phyloP scores from a whole-genome alignment of 2,797 vertebrate species.

The Myioborus melanocephalus region DNA sequence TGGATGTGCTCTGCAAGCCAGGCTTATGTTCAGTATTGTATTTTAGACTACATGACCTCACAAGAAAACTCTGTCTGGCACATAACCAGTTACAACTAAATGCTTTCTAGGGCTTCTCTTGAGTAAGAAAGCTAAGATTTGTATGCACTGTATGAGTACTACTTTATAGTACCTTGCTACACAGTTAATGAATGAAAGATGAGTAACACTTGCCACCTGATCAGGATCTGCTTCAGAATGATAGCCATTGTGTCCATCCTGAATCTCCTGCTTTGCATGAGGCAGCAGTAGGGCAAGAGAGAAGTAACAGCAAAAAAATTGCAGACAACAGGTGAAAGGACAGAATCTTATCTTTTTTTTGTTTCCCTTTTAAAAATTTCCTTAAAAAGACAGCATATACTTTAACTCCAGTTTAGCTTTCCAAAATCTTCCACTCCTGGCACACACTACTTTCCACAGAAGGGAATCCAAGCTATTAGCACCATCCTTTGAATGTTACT shows the following conservation, averaged over 20 bases:
- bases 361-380: not conserved
- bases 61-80: not conserved
- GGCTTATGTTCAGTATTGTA: not conserved
- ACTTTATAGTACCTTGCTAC: slow-evolving; percentile 43
- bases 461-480: not conserved
- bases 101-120: not conserved
- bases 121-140: not conserved
- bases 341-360: slow-evolving; percentile 55
- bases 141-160: slow-evolving; percentile 31
- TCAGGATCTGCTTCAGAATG: slow-evolving; percentile 86
- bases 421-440: slow-evolving; percentile 23
- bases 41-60: not conserved
- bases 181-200: slow-evolving; percentile 69
- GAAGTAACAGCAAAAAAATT: slow-evolving; percentile 74
- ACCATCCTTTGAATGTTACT: not conserved
- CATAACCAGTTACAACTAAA: not conserved
- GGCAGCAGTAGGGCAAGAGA: slow-evolving; percentile 75
- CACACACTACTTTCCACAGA: not conserved
- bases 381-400: slow-evolving; percentile 73
- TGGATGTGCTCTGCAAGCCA: not conserved
- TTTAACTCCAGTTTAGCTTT: slow-evolving; percentile 11
- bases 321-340: slow-evolving; percentile 80
- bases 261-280: slow-evolving; percentile 85
- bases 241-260: slow-evolving; percentile 87
- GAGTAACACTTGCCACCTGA: slow-evolving; percentile 89